A percentile compares a stretch with the other conserved stretches of the same genome.
phyloP scores from a whole-genome alignment of 1,140 invertebrate genomes.

The Caerostris darwini region DNA sequence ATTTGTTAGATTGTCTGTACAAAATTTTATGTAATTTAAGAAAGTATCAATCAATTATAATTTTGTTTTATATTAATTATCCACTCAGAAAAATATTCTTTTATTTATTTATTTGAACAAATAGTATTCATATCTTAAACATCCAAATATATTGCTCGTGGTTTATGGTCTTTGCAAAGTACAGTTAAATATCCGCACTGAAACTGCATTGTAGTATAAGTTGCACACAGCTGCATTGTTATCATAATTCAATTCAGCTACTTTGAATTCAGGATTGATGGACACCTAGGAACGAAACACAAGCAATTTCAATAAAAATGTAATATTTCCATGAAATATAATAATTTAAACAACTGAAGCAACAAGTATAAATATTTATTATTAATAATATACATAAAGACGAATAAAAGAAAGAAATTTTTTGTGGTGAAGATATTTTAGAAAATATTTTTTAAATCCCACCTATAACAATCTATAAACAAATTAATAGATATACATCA shows the following conservation, averaged over 20 bases:
- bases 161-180: constrained; percentile 86
- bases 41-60: too few relatives aligned
- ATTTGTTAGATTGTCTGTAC: too few relatives aligned
- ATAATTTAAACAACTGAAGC: not conserved
- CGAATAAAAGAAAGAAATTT: not conserved
- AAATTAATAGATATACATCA: too few relatives aligned
- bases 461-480: too few relatives aligned
- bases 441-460: too few relatives aligned
- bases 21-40: too few relatives aligned
- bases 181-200: constrained; percentile 89
- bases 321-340: not conserved
- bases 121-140: too few relatives aligned
- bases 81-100: too few relatives aligned
- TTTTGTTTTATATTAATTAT: too few relatives aligned
- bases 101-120: too few relatives aligned
- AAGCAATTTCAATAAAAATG: not conserved
- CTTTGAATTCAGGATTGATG: constrained; percentile 92
- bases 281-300: constrained; percentile 84
- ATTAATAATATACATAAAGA: not conserved
- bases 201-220: constrained; percentile 89
- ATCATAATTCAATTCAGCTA: constrained; percentile 93
- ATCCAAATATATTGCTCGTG: too few relatives aligned
- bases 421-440: not conserved
- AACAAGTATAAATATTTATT: not conserved
- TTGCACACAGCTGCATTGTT: constrained; percentile 95